phyloP scores from a whole-genome alignment of 1,140 invertebrate species.

The Sarcophaga peregrina region DNA sequence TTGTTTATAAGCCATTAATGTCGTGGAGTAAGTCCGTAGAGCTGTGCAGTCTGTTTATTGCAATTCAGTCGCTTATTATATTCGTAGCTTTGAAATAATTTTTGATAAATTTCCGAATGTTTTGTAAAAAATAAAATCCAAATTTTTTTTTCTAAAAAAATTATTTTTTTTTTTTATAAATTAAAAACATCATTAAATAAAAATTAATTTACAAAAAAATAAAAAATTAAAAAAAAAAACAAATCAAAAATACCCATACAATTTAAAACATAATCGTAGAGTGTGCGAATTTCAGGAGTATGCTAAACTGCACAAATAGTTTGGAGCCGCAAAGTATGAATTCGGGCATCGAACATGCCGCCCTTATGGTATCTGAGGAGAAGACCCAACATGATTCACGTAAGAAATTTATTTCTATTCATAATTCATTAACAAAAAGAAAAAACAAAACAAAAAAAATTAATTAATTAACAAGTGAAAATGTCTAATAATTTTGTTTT shows the following conservation, averaged over 20 bases:
- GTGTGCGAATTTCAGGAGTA: constrained; percentile 80
- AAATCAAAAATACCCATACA: constrained; percentile 64
- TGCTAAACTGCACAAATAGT: constrained; percentile 85
- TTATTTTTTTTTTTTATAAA: constrained; percentile 17
- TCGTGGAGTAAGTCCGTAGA: too few species aligned
- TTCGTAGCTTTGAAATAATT: not conserved
- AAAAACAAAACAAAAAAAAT: not conserved
- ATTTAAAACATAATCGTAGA: constrained; percentile 70
- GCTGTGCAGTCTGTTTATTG: too few species aligned
- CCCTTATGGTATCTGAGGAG: constrained; percentile 80
- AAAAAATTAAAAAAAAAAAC: constrained; percentile 50
- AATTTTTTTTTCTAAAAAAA: constrained; percentile 1
- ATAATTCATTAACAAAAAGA: not conserved
- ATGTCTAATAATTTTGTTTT: not conserved
- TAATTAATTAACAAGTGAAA: constrained; percentile 13
- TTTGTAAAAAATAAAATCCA: not conserved
- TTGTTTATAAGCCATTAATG: too few species aligned
- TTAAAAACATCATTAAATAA: constrained; percentile 40
- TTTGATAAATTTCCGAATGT: not conserved
- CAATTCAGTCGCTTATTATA: too few species aligned
- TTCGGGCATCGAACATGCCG: constrained; percentile 78
- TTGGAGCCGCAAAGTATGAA: constrained; percentile 77
- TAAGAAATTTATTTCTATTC: constrained; percentile 70
- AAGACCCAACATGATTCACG: constrained; percentile 83
- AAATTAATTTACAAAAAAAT: constrained; percentile 45